Percentiles rank a stretch among this genome's conserved stretches.
phyloP scores from a whole-genome alignment of 2,113 vertebrate species.

The Enhydra lutris region DNA sequence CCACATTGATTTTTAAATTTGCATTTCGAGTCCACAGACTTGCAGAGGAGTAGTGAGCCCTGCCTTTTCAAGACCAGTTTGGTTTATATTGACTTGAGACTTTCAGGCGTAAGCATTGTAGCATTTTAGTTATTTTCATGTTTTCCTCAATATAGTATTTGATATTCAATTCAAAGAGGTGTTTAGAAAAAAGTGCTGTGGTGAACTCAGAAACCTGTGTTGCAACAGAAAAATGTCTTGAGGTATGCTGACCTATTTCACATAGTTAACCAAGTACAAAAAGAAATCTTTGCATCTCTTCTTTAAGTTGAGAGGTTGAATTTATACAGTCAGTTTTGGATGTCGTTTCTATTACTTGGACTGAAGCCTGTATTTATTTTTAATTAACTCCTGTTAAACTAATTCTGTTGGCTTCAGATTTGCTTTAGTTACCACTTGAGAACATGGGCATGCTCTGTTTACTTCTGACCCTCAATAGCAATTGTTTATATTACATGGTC shows the following conservation, averaged over 20 bases:
- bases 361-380: conserved; percentile 38
- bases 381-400: conserved; percentile 16
- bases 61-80: background rate
- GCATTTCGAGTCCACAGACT: background rate
- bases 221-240: background rate
- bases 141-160: background rate
- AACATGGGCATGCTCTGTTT: background rate
- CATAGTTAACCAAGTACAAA: conserved; percentile 1
- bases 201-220: background rate
- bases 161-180: background rate
- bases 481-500: conserved; percentile 8
- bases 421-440: conserved; percentile 5
- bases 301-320: background rate
- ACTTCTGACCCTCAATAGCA: background rate
- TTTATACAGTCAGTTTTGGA: conserved; percentile 11
- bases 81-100: background rate
- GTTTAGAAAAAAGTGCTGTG: background rate
- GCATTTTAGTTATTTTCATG: background rate
- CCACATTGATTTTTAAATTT: conserved; percentile 24
- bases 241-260: background rate
- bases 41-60: background rate
- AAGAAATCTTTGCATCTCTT: background rate
- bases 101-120: background rate
- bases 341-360: background rate
- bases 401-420: conserved; percentile 4